Evolutionary conservation across 2,888 invertebrate genomes (phyloP).

Genomic region (Julus scandinavius): DNA sequence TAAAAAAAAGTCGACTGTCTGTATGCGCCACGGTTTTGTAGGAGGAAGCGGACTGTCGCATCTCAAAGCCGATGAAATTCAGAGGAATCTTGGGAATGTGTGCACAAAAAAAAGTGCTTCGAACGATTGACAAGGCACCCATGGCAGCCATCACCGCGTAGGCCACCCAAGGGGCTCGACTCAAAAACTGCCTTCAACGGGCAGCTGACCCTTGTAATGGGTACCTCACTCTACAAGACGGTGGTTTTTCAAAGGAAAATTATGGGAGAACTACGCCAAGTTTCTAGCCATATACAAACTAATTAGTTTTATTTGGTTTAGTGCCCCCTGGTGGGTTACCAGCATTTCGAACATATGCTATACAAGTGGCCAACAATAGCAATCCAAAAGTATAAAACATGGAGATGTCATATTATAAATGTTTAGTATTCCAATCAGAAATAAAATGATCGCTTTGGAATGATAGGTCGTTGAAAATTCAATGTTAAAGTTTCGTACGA

Average conservation of each 20-base stretch:
- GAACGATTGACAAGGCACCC: conserved; percentile 6
- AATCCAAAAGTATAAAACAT: no score
- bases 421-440: no score
- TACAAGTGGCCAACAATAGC: no score
- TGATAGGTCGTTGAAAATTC: no score
- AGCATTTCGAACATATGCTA: no score
- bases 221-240: background rate
- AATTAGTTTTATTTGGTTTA: no score
- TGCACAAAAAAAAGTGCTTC: background rate
- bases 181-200: background rate
- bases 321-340: no score
- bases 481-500: no score
- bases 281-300: background rate
- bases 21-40: background rate
- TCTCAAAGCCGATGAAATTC: background rate
- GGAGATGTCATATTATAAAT: no score
- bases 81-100: background rate
- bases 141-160: background rate
- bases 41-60: background rate
- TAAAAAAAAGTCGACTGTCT: no score
- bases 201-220: background rate
- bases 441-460: no score
- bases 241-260: background rate
- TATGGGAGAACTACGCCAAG: background rate
- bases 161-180: background rate